Conservation (phyloP, 2,113 vertebrate genomes). For the Alouatta palliata region DNA sequence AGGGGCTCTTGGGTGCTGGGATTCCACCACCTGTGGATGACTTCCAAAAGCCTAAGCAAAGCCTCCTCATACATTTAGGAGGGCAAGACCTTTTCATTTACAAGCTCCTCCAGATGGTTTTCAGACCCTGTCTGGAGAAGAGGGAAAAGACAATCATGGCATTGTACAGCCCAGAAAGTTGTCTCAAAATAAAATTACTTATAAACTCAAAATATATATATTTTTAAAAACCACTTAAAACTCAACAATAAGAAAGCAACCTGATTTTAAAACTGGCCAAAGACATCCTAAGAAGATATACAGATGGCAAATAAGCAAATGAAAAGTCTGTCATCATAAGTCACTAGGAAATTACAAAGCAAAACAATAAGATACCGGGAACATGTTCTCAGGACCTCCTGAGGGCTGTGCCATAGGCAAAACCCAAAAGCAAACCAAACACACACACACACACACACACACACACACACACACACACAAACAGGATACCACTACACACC, state of each 20-base stretch:
- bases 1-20: neutral
- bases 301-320: neutral
- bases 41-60: neutral
- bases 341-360: neutral
- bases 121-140: neutral
- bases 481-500: neutral
- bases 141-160: neutral
- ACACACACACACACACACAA: too few relatives aligned
- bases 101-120: neutral
- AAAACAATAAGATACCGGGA: neutral
- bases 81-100: neutral
- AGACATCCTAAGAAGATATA: neutral
- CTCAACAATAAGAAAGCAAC: neutral
- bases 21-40: neutral
- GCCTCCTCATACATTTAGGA: neutral
- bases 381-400: too few relatives aligned
- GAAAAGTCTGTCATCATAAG: neutral
- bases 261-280: neutral
- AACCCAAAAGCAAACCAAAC: too few relatives aligned
- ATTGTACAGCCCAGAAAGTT: neutral
- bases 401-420: too few relatives aligned
- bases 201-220: neutral
- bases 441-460: too few relatives aligned
- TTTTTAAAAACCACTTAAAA: neutral
- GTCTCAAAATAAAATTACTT: slow-evolving; percentile 36